Evolutionary conservation across 2,113 vertebrate genomes (phyloP).

Genomic region (Cynocephalus volans): DNA sequence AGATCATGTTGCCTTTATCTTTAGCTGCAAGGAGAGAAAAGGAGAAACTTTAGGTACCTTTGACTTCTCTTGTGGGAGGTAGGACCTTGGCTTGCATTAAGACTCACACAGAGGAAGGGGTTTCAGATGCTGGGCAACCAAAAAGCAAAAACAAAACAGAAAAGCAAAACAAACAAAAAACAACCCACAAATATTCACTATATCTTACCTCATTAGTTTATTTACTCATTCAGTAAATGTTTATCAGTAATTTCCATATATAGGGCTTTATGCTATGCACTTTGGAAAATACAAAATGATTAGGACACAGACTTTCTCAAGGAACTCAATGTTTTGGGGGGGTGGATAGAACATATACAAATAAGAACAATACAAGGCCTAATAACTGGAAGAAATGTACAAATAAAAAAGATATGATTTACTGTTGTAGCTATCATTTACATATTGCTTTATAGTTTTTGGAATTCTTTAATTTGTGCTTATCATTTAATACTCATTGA

Average conservation of each 20-base stretch:
- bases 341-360: constrained; percentile 11
- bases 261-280: neutral
- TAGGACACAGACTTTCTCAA: neutral
- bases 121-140: neutral
- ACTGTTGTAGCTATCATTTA: neutral
- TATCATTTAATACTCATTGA: neutral
- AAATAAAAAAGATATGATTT: constrained; percentile 49
- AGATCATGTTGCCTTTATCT: neutral
- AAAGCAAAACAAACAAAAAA: neutral
- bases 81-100: neutral
- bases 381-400: neutral
- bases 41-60: neutral
- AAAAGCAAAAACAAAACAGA: neutral
- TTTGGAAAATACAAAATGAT: neutral
- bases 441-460: neutral
- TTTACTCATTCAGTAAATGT: constrained; percentile 36
- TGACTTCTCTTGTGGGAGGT: neutral
- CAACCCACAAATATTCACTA: neutral
- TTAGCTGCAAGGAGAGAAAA: neutral
- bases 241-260: neutral
- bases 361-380: neutral
- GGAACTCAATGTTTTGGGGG: neutral
- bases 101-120: neutral
- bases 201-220: neutral
- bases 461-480: constrained; percentile 4